Evolutionary conservation across 92 coral and sea anemone species (phyloP), one percentile per base, ranked within the genome.

Genomic region (Porites evermanni): DNA sequence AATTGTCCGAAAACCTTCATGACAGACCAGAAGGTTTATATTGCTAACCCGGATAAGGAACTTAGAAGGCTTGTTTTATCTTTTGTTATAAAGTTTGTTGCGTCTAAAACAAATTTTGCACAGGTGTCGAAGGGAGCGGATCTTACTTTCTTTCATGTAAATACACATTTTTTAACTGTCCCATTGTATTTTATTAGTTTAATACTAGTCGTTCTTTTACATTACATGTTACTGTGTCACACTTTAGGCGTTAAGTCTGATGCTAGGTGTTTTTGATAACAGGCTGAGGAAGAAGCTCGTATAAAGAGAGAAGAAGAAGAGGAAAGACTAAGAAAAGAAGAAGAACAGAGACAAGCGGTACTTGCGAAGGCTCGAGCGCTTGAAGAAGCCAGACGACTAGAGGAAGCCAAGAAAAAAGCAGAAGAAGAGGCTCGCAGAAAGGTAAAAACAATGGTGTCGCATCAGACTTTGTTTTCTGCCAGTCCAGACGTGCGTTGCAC

Each of bases 281-380:
- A 96, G 99, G 99, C 98, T 18, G 97, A 97, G 74, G 98, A 97
- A 72, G 99, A 97, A 72, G 97, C 97, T 1, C 92, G 94, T 10
- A 74, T 54, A 80, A 97, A 85, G 87, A 92, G 76, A 82, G 95
- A 93, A 67, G 98, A 97, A 53, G 99, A 95, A 56, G 92, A 76
- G 82, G 98, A 97, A 63, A 91, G 91, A 78, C 88, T 79, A 14
- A 87, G 98, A 75, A 84, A 93, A 47, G 99, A 95, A 63, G 99
- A 97, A 67, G 99, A 95, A 76, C 94, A 95, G 63, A 87, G 84
- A 20, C 95, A 89, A 84, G 95, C 95, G 12, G 96, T 92, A 74
- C 79, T 97, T 78, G 91, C 89, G 20, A 95, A 90, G 70, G 99
- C 97, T 8, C 91, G 95, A 47, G 98, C 93, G 51, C 86, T 96